A percentile compares a stretch with the other conserved stretches of the same genome.
Evolutionary conservation across 2,797 vertebrate genomes (phyloP).

Genomic region (Falco naumanni): DNA sequence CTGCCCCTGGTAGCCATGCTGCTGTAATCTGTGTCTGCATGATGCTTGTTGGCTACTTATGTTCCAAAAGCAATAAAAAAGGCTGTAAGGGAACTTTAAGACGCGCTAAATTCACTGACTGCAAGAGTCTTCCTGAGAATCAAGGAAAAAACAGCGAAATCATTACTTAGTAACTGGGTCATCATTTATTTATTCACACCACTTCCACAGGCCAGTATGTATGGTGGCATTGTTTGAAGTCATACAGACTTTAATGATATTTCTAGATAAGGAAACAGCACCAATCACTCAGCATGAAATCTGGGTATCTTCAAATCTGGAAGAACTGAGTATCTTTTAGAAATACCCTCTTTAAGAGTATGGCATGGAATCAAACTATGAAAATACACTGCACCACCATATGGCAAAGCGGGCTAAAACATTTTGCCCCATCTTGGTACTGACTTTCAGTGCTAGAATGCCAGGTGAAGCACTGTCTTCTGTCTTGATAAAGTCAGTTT

Average conservation of each 20-base stretch:
- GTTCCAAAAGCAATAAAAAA: constrained; percentile 22
- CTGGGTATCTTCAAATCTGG: neutral
- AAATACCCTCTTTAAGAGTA: neutral
- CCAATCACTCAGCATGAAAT: neutral
- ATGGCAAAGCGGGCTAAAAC: neutral
- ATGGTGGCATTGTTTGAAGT: neutral
- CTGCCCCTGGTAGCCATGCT: neutral
- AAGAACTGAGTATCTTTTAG: neutral
- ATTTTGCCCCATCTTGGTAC: neutral
- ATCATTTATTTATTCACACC: neutral
- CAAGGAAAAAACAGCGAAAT: neutral
- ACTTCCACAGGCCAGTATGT: neutral
- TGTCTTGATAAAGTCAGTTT: neutral
- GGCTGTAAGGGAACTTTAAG: neutral
- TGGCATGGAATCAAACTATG: neutral
- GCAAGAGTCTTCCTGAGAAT: neutral
- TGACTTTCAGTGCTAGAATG: neutral
- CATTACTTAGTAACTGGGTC: neutral
- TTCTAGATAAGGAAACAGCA: neutral
- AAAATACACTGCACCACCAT: neutral
- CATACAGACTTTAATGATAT: neutral
- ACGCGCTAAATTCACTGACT: neutral
- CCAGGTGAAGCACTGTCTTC: neutral
- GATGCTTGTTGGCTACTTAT: neutral
- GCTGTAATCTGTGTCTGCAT: neutral